Evolutionary conservation across 2,797 vertebrate genomes (phyloP).

Genomic region (Podargus strigoides): DNA sequence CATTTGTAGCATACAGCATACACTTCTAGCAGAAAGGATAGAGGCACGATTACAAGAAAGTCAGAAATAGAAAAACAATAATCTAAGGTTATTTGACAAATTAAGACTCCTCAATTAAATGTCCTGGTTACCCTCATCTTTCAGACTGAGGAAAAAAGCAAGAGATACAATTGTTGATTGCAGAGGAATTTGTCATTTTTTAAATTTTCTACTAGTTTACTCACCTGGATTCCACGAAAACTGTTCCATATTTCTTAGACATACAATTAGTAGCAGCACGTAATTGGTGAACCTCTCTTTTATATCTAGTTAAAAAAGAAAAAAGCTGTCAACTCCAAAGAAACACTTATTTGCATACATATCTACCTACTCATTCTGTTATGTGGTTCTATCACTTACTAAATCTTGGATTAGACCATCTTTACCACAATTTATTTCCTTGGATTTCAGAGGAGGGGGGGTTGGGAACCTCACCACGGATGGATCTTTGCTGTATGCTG

Average conservation of each 20-base stretch:
- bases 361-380: not conserved
- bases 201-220: not conserved
- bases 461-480: not conserved
- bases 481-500: not conserved
- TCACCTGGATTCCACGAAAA: slow-evolving; percentile 97
- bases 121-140: not conserved
- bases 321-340: not conserved
- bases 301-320: slow-evolving; percentile 81
- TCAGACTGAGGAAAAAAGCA: not conserved
- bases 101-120: not conserved
- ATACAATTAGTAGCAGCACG: slow-evolving; percentile 91
- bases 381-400: not conserved
- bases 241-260: slow-evolving; percentile 98
- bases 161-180: not conserved
- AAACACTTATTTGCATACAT: not conserved
- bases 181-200: not conserved
- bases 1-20: not conserved
- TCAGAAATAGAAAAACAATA: not conserved
- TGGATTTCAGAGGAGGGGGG: not conserved
- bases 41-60: not conserved
- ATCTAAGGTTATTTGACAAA: not conserved
- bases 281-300: slow-evolving; percentile 97
- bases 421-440: not conserved
- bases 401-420: not conserved
- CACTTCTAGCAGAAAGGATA: not conserved